Conservation (phyloP, 53 echinoderm and acorn worm genomes). For the Hippasteria phrygiana region DNA sequence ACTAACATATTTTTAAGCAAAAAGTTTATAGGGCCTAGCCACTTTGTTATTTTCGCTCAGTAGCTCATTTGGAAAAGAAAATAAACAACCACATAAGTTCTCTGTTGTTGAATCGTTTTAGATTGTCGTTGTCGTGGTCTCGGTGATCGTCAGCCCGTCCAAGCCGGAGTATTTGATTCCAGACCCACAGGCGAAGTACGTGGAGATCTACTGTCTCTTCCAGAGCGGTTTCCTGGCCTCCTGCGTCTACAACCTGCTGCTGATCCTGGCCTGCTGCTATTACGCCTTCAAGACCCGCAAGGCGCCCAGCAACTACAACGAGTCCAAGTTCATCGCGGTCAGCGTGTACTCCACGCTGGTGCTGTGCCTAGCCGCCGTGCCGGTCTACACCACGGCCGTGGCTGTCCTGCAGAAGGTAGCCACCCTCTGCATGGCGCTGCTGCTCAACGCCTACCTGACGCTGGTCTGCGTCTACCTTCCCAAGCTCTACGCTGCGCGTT, state of each 20-base stretch:
- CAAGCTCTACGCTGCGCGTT: slow-evolving; percentile 57
- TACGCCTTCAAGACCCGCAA: slow-evolving; percentile 65
- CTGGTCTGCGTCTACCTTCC: slow-evolving; percentile 67
- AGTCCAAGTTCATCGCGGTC: slow-evolving; percentile 60
- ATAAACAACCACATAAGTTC: no score
- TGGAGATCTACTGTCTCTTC: slow-evolving; percentile 52
- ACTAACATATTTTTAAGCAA: no score
- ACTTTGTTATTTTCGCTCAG: no score
- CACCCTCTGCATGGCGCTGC: slow-evolving; percentile 43
- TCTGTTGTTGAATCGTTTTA: slow-evolving; percentile 4
- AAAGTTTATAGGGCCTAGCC: no score
- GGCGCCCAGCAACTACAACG: slow-evolving; percentile 63
- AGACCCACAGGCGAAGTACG: slow-evolving; percentile 1
- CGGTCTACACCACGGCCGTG: slow-evolving; percentile 56
- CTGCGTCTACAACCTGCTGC: slow-evolving; percentile 58
- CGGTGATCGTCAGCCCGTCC: slow-evolving; percentile 19
- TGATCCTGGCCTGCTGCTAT: slow-evolving; percentile 57
- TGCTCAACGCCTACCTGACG: slow-evolving; percentile 66
- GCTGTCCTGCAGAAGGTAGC: slow-evolving; percentile 54
- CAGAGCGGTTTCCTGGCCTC: slow-evolving; percentile 40
- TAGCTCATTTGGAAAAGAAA: no score
- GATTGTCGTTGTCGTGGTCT: slow-evolving; percentile 26
- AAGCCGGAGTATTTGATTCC: slow-evolving; percentile 33
- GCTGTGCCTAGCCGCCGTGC: slow-evolving; percentile 57
- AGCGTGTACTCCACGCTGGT: slow-evolving; percentile 67